Conservation (phyloP, 2,888 invertebrate genomes). For the Danaus chrysippus region DNA sequence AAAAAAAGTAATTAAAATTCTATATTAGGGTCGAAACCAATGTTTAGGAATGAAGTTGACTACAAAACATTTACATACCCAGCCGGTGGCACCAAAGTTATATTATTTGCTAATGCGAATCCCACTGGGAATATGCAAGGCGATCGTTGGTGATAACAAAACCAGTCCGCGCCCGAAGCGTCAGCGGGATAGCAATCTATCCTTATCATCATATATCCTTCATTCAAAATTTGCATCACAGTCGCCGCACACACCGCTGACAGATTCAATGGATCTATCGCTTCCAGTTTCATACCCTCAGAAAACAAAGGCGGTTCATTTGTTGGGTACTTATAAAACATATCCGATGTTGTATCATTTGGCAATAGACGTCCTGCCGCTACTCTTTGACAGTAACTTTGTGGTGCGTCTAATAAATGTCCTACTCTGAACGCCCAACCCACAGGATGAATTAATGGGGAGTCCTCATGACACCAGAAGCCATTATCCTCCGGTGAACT, state of each 20-base stretch:
- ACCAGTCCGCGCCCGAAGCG: slow-evolving; percentile 93
- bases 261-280: slow-evolving; percentile 97
- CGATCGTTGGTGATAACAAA: slow-evolving; percentile 96
- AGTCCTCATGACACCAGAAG: slow-evolving; percentile 98
- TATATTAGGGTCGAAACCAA: too few relatives aligned
- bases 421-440: slow-evolving; percentile 97
- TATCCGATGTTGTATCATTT: slow-evolving; percentile 89
- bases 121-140: slow-evolving; percentile 97
- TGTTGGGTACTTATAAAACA: slow-evolving; percentile 83
- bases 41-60: too few relatives aligned
- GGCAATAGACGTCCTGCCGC: slow-evolving; percentile 84
- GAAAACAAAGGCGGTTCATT: slow-evolving; percentile 81
- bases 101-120: slow-evolving; percentile 91
- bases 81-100: slow-evolving; percentile 92
- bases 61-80: slow-evolving; percentile 49
- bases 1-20: background rate
- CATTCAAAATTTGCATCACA: slow-evolving; percentile 94
- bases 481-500: slow-evolving; percentile 88
- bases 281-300: slow-evolving; percentile 97
- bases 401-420: slow-evolving; percentile 92
- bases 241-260: slow-evolving; percentile 97
- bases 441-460: slow-evolving; percentile 95
- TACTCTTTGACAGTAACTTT: slow-evolving; percentile 86
- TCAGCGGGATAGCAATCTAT: slow-evolving; percentile 96
- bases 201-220: slow-evolving; percentile 96